Evolutionary conservation across 2,888 invertebrate genomes (phyloP).

Genomic region (Globia sparganii): DNA sequence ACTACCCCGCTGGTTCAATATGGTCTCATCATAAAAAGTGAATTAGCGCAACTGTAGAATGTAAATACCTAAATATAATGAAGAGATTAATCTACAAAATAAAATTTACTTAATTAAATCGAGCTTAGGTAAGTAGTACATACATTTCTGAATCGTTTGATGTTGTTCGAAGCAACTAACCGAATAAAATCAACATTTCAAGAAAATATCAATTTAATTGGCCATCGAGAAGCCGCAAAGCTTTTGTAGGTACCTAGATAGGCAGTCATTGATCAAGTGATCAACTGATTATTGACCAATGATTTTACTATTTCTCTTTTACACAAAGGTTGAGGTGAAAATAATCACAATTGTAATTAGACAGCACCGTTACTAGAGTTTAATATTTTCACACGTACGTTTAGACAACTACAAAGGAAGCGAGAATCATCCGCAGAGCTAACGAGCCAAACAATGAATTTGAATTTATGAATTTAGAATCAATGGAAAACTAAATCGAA

Average conservation of each 20-base stretch:
- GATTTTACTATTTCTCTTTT: constrained; percentile 60
- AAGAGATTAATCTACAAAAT: constrained; percentile 27
- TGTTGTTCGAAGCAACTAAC: constrained; percentile 25
- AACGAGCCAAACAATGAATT: constrained; percentile 83
- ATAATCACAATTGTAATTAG: constrained; percentile 67
- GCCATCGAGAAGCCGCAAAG: constrained; percentile 35
- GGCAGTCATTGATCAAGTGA: too few species aligned
- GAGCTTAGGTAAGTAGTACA: neutral
- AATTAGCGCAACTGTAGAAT: constrained; percentile 3
- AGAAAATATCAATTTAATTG: constrained; percentile 58
- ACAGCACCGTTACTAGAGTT: constrained; percentile 65
- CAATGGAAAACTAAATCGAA: constrained; percentile 86
- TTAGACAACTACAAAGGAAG: constrained; percentile 79
- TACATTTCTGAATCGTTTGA: constrained; percentile 10
- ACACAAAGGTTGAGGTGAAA: constrained; percentile 54
- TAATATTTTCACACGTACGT: constrained; percentile 81
- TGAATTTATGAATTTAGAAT: constrained; percentile 82
- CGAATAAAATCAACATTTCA: constrained; percentile 49
- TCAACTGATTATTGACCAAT: constrained; percentile 36
- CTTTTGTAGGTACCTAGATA: too few species aligned
- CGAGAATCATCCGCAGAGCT: constrained; percentile 68
- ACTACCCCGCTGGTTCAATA: neutral
- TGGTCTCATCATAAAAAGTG: constrained; percentile 1
- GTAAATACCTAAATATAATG: neutral
- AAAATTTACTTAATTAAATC: constrained; percentile 24